Percentiles rank a stretch among this genome's conserved stretches.
phyloP scores from a whole-genome alignment of 2,888 invertebrate species.

The Heliconius cydno region DNA sequence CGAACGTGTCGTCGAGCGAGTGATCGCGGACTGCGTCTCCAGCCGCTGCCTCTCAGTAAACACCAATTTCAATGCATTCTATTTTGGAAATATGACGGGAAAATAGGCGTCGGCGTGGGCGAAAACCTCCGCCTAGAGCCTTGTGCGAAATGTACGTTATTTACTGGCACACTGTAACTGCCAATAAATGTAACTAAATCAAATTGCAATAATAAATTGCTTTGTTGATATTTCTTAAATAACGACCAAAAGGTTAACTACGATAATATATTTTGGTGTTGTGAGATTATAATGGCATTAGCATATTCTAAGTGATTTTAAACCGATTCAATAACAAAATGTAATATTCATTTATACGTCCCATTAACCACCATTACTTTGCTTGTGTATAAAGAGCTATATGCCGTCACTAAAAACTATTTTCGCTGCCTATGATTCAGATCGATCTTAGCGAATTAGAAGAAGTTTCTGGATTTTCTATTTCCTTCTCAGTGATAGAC shows the following conservation, averaged over 20 bases:
- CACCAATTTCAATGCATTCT: constrained; percentile 81
- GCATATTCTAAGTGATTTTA: background rate
- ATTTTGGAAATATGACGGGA: constrained; percentile 80
- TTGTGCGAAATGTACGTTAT: constrained; percentile 57
- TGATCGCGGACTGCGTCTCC: constrained; percentile 76
- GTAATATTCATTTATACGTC: background rate
- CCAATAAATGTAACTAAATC: constrained; percentile 22
- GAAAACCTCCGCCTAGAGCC: constrained; percentile 67
- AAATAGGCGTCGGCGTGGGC: constrained; percentile 74
- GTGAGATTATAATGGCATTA: background rate
- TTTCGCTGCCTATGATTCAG: constrained; percentile 40
- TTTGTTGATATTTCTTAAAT: background rate
- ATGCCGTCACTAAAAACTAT: constrained; percentile 37
- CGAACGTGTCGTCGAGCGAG: constrained; percentile 71
- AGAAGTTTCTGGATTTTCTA: constrained; percentile 39
- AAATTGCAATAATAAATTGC: constrained; percentile 3
- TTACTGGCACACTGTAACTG: constrained; percentile 31
- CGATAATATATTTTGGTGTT: background rate
- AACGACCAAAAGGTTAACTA: background rate
- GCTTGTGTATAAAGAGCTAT: constrained; percentile 19
- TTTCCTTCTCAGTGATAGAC: constrained; percentile 27
- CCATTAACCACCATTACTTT: background rate
- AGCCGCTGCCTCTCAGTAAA: constrained; percentile 75
- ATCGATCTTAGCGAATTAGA: constrained; percentile 31
- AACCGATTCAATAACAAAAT: background rate